phyloP scores from a whole-genome alignment of 1,140 invertebrate species.

The Palaemon carinicauda region DNA sequence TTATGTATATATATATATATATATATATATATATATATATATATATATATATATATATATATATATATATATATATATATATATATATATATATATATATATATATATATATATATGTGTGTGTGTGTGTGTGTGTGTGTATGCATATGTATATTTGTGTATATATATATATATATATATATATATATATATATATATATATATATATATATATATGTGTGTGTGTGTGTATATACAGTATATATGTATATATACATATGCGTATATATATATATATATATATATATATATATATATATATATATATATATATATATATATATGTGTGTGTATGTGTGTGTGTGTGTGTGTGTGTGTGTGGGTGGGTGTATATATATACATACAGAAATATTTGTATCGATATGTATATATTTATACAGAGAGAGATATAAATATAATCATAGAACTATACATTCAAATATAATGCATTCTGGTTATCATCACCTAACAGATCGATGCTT shows the following conservation, averaged over 20 bases:
- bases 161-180: neutral
- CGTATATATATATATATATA: too few species aligned
- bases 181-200: neutral
- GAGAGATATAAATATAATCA: neutral
- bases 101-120: neutral
- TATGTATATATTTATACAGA: neutral
- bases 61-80: neutral
- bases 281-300: too few species aligned
- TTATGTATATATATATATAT: constrained; percentile 22
- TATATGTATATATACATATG: too few species aligned
- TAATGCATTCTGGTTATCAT: too few species aligned
- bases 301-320: too few species aligned
- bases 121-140: neutral
- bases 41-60: neutral
- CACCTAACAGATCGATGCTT: too few species aligned
- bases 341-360: too few species aligned
- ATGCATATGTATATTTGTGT: neutral
- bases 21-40: neutral
- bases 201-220: neutral
- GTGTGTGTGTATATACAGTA: too few species aligned
- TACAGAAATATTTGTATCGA: neutral
- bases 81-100: neutral
- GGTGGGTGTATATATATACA: too few species aligned
- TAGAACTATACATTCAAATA: too few species aligned
- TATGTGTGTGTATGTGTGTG: too few species aligned